Evolutionary conservation across 2,113 vertebrate genomes (phyloP).

Genomic region (Pomatorhinus ruficollis): DNA sequence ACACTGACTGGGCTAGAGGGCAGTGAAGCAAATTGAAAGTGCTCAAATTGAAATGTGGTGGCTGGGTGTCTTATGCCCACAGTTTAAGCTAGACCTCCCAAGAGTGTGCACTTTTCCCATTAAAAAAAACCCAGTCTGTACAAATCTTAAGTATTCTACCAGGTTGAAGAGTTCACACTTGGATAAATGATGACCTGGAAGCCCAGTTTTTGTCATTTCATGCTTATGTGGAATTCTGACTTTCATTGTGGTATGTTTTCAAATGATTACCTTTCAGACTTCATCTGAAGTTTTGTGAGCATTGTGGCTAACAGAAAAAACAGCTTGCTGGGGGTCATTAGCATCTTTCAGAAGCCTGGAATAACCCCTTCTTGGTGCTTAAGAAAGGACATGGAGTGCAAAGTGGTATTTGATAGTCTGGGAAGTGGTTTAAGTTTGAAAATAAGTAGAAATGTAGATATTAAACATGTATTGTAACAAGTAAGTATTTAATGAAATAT

Average conservation of each 20-base stretch:
- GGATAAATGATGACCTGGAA: not conserved
- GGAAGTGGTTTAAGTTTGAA: not conserved
- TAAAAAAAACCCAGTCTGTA: not conserved
- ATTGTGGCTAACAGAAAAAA: not conserved
- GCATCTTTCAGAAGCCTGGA: not conserved
- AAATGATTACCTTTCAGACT: not conserved
- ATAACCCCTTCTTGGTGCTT: not conserved
- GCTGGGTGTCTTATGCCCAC: not conserved
- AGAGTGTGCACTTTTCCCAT: not conserved
- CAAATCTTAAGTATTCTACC: not conserved
- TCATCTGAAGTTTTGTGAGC: not conserved
- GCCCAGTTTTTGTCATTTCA: not conserved
- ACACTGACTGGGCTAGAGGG: not conserved
- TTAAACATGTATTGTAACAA: not conserved
- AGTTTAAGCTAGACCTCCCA: not conserved
- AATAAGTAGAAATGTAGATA: not conserved
- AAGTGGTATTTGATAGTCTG: not conserved
- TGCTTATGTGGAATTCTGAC: not conserved
- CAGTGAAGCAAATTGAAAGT: not conserved
- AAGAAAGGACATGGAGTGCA: not conserved
- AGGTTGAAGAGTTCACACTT: not conserved
- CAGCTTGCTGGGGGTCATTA: not conserved
- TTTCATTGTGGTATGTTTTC: not conserved
- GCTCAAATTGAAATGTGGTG: not conserved
- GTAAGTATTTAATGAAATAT: not conserved